Evolutionary conservation across 1,140 invertebrate species (phyloP), one percentile per base, ranked within the genome.

Genomic region (Delia radicum): DNA sequence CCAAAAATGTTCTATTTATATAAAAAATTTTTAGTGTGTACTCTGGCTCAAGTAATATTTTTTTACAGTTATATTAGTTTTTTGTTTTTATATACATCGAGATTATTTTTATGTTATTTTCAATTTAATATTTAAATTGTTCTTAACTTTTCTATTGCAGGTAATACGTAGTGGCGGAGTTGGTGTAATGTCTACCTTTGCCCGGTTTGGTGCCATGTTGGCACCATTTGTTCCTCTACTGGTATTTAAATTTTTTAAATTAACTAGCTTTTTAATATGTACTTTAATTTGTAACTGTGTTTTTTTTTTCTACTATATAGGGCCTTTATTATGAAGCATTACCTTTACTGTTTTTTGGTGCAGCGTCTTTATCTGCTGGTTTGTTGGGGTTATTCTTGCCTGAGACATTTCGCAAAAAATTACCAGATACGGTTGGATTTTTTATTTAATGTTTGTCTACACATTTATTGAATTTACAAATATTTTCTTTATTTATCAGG

Each of bases 201-300:
- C 90, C 0, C 80, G 91, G 27, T 81, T 90, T 74, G 91, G 91
- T 4, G 90, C 90, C 1, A 89, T 91, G 85, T 74, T 91, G 55
- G 90, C 91, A 29, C 91, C 91, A 79, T 89, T 91, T 87, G 87
- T 90, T 7, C 89, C 90, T 0, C 78, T 91, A 21, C 80, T 91
- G 83, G 90, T 90, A n/a, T n/a, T n/a, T n/a, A 81, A 81, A 80
- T 82, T 18, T 61, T 29, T 55, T 21, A 55, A 62, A 31, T n/a
- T 42, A 29, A 42, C 26, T 31, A 3, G 65, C 28, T 15, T 29
- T 69, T 46, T 31, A 26, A 33, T 13, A 33, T 33, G 37, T 72
- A 13, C 21, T 31, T 0, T 26, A 46, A 75, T 37, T 67, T 74
- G 62, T n/a, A n/a, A n/a, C n/a, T n/a, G n/a, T n/a, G n/a, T 63